These are phyloP conservation scores for Motacilla alba DNA, from an alignment of 2,113 vertebrate species.

Conservation along the genomic window DNA sequence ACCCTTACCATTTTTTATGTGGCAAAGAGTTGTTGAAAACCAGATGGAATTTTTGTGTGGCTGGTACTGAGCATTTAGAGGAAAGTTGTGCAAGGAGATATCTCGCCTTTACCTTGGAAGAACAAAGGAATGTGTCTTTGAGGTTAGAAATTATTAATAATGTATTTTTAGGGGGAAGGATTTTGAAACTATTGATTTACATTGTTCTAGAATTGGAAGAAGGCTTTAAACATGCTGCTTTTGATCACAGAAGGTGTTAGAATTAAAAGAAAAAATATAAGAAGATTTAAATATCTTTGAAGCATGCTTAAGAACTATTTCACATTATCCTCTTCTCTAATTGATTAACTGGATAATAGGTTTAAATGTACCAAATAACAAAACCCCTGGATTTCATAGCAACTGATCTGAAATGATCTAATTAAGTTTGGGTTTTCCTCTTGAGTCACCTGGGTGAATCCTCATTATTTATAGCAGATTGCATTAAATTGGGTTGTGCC, in stretches of 20 bases:
- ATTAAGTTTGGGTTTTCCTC: constrained; percentile 25
- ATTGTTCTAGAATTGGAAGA: not conserved
- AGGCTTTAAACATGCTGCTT: not conserved
- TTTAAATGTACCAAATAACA: constrained; percentile 61
- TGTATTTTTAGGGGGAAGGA: not conserved
- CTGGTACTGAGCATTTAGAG: not conserved
- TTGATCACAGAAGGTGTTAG: not conserved
- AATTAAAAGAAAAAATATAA: constrained; percentile 26
- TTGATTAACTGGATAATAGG: constrained; percentile 61
- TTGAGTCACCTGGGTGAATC: not conserved
- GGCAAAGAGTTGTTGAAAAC: not conserved
- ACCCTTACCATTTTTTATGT: not conserved
- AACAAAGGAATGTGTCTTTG: not conserved
- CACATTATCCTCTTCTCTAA: constrained; percentile 47
- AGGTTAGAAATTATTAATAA: not conserved
- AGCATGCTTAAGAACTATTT: constrained; percentile 32
- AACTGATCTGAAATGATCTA: constrained; percentile 50
- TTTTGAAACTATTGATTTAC: not conserved
- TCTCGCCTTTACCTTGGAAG: not conserved
- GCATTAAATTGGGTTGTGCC: not conserved
- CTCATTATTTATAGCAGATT: not conserved
- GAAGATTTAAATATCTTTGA: constrained; percentile 26
- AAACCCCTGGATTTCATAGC: constrained; percentile 44
- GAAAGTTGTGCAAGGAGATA: not conserved
- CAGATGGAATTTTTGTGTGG: not conserved